Conservation (phyloP, 2,113 vertebrate genomes). For the Haemorhous mexicanus region DNA sequence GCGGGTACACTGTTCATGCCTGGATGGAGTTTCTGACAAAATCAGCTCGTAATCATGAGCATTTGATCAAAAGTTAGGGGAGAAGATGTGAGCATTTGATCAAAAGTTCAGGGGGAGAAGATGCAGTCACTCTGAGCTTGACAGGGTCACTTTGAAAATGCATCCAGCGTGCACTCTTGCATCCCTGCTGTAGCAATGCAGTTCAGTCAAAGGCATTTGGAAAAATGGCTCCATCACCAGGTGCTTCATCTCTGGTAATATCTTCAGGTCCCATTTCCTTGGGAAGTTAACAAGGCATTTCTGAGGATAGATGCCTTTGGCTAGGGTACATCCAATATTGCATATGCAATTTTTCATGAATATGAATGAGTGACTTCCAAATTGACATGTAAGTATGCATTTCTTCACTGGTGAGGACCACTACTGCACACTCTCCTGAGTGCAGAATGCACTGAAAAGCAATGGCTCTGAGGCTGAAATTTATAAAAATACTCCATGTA, state of each 20-base stretch:
- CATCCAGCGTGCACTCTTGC: slow-evolving; percentile 28
- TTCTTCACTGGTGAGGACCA: not conserved
- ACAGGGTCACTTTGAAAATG: slow-evolving; percentile 61
- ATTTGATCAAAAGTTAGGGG: slow-evolving; percentile 60
- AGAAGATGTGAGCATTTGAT: too few species aligned
- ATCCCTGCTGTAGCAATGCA: not conserved
- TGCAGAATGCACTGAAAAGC: not conserved
- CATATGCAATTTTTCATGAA: not conserved
- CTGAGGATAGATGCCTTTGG: slow-evolving; percentile 32
- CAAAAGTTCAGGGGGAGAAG: slow-evolving; percentile 54
- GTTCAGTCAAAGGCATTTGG: slow-evolving; percentile 5
- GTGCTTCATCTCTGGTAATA: slow-evolving; percentile 5
- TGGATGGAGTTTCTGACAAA: slow-evolving; percentile 65
- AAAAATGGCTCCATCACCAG: slow-evolving; percentile 1
- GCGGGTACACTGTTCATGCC: slow-evolving; percentile 49
- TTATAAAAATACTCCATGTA: not conserved
- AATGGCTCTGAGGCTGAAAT: not conserved
- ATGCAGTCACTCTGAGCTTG: slow-evolving; percentile 11
- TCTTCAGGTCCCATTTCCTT: slow-evolving; percentile 20
- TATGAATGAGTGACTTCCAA: not conserved
- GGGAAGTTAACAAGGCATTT: slow-evolving; percentile 51
- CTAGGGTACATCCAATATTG: not conserved
- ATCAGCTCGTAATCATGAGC: slow-evolving; percentile 58
- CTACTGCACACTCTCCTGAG: not conserved
- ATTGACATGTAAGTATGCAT: not conserved